Percentiles rank a stretch among this genome's conserved stretches.
Conservation (phyloP, 1,140 invertebrate species). For the Drosophila santomea region DNA sequence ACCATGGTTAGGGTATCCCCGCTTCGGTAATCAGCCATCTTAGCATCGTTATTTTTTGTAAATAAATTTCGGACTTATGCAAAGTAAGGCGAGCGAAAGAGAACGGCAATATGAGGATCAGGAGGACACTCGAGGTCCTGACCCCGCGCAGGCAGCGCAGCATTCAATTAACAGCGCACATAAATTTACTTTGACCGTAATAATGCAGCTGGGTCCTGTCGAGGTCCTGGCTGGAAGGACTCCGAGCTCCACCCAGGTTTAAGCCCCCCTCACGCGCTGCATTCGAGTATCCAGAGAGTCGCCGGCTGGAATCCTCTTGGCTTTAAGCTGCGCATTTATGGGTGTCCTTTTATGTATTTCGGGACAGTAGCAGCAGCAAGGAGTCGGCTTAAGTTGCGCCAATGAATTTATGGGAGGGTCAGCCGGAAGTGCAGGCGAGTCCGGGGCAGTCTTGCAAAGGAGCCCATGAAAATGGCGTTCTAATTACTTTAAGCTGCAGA, state of each 20-base stretch:
- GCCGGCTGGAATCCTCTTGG: constrained; percentile 54
- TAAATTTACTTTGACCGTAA: constrained; percentile 79
- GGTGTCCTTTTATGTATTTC: constrained; percentile 50
- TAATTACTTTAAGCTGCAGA: constrained; percentile 81
- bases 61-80: constrained; percentile 80
- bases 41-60: constrained; percentile 34
- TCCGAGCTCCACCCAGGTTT: constrained; percentile 5
- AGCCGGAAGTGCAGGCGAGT: constrained; percentile 3
- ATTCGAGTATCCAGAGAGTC: constrained; percentile 31
- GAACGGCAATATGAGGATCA: constrained; percentile 17
- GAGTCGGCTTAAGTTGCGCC: constrained; percentile 66
- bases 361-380: constrained; percentile 26
- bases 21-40: not conserved
- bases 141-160: constrained; percentile 42
- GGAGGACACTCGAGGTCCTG: constrained; percentile 39
- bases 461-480: constrained; percentile 66
- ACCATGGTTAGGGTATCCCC: not conserved
- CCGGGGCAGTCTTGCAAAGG: constrained; percentile 14
- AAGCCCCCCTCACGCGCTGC: constrained; percentile 11
- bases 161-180: constrained; percentile 79
- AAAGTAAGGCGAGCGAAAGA: constrained; percentile 29
- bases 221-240: constrained; percentile 25
- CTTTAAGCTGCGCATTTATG: constrained; percentile 71
- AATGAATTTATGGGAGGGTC: constrained; percentile 63
- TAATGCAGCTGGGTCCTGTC: constrained; percentile 76